Conservation (phyloP, 2,888 invertebrate genomes). For the Noctua janthe region DNA sequence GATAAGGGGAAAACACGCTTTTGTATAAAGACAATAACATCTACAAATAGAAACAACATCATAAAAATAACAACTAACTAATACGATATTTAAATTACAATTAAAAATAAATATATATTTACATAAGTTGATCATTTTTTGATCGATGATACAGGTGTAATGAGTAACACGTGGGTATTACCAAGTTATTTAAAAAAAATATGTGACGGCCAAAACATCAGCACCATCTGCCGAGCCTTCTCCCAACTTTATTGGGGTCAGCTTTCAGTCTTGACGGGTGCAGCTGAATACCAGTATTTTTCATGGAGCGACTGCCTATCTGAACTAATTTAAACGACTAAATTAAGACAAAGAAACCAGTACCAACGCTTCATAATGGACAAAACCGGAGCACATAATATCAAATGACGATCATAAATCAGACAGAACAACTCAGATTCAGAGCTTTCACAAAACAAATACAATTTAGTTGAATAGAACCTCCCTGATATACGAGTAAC, state of each 20-base stretch:
- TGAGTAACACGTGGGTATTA: neutral
- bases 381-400: conserved; percentile 35
- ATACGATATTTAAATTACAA: neutral
- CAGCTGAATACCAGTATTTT: no score
- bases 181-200: neutral
- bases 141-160: neutral
- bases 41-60: neutral
- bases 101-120: neutral
- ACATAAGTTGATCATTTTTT: neutral
- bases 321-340: conserved; percentile 2
- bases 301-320: no score
- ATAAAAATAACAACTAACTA: neutral
- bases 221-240: no score
- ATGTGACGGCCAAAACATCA: no score
- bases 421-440: conserved; percentile 47
- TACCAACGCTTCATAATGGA: conserved; percentile 30
- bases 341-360: conserved; percentile 32
- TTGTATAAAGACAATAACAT: neutral
- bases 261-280: no score
- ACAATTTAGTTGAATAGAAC: conserved; percentile 57
- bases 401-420: conserved; percentile 58
- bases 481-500: conserved; percentile 48
- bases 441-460: conserved; percentile 55
- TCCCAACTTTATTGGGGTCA: no score
- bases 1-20: neutral